Base-by-base conservation (phyloP, 2,113 vertebrate genomes). In the Salminus brasiliensis region DNA sequence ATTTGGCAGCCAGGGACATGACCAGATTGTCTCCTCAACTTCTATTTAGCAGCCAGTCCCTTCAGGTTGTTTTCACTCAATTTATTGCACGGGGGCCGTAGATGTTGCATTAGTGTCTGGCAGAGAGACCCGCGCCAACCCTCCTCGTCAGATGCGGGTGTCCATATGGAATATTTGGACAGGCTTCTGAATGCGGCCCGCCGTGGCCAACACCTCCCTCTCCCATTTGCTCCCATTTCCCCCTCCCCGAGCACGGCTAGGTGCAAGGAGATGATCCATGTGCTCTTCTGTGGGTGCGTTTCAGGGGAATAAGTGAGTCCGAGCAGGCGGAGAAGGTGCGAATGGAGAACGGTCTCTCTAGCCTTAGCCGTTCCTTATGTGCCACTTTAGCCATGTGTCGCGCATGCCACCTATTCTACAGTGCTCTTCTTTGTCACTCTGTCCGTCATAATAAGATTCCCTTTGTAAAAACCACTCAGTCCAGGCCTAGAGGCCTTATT, bases 51-150 rank as follows among this genome's bases (percentile, higher is more conserved):
- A 76, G 74, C 60, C 55, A 23, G n/a, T 29, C 75, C 65, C 83
- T 85, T 55, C 70, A 75, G 60, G 60, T 36, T 80, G 82, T 79
- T 71, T 76, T 84, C 45, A 78, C 79, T 82, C 78, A 70, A 81
- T 87, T 81, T 76, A 82, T 68, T 82, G 57, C 34, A 66, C 52
- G 47, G 47, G 63, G 25, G 66, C 67, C 25, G 43, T 52, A 52
- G 71, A 76, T 79, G 52, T 49, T 71, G 78, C 62, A 76, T 73
- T 78, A 32, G 57, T 23, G 45, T 72, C 74, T 84, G 79, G 67
- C 80, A 84, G 18, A 27, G 27, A 76, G 39, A 76, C n/a, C 15
- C 23, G 36, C 3, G 30, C 80, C 57, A 43, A 32, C 53, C 30
- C 65, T 78, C 16, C 45, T 72, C 59, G 45, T 39, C 70, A 65